phyloP scores from a whole-genome alignment of 2,888 invertebrate genomes.

The Bedellia somnulentella region DNA sequence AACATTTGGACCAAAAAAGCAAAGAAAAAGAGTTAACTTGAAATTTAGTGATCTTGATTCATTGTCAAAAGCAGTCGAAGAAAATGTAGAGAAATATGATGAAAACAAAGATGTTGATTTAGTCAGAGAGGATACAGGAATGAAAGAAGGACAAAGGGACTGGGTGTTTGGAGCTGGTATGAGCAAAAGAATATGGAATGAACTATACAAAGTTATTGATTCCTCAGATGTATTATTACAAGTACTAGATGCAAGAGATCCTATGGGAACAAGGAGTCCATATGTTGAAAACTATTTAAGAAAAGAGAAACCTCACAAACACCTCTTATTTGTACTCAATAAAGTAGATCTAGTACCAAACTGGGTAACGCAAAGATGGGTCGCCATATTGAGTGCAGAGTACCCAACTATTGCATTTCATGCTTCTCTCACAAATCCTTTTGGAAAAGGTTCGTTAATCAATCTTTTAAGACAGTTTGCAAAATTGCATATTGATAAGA shows the following conservation, averaged over 20 bases:
- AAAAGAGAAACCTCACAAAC: slow-evolving; percentile 96
- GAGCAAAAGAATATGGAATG: slow-evolving; percentile 98
- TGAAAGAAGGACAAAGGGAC: slow-evolving; percentile 80
- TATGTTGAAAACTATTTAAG: slow-evolving; percentile 90
- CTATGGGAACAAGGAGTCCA: slow-evolving; percentile 91
- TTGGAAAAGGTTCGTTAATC: slow-evolving; percentile 95
- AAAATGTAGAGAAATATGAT: slow-evolving; percentile 76
- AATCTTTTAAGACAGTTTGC: slow-evolving; percentile 94
- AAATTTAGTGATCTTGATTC: slow-evolving; percentile 76
- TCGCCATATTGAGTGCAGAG: slow-evolving; percentile 88
- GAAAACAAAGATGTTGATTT: slow-evolving; percentile 82
- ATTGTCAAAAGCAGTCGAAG: slow-evolving; percentile 71
- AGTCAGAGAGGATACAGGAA: slow-evolving; percentile 78
- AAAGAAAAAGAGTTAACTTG: slow-evolving; percentile 86
- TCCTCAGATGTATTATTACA: slow-evolving; percentile 97
- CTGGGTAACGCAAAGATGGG: slow-evolving; percentile 98
- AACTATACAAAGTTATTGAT: slow-evolving; percentile 97
- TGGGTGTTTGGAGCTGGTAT: slow-evolving; percentile 96
- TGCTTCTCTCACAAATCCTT: slow-evolving; percentile 97
- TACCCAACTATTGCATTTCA: slow-evolving; percentile 98
- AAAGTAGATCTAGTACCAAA: slow-evolving; percentile 96
- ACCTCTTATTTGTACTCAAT: slow-evolving; percentile 94
- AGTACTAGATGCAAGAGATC: slow-evolving; percentile 96
- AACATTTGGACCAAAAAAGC: slow-evolving; percentile 94
- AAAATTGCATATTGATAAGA: slow-evolving; percentile 93